Conservation (phyloP, 2,797 vertebrate genomes). For the Sandelia bainsii region DNA sequence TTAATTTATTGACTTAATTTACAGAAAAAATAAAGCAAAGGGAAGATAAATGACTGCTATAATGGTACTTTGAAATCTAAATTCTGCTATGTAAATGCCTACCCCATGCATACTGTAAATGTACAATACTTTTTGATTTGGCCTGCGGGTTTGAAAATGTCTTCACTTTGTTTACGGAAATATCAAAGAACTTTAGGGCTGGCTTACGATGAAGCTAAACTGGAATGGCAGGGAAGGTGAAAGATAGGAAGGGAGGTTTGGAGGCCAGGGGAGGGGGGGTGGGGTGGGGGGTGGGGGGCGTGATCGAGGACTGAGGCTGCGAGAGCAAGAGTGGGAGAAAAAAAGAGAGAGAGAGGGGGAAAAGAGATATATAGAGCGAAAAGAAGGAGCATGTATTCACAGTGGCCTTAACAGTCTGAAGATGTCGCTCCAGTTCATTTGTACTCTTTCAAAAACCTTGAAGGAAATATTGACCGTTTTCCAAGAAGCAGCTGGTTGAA, state of each 20-base stretch:
- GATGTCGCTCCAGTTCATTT: constrained; percentile 53
- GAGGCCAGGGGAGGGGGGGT: constrained; percentile 27
- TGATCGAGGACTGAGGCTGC: constrained; percentile 48
- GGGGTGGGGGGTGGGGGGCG: constrained; percentile 9
- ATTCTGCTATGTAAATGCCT: neutral
- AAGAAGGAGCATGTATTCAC: constrained; percentile 63
- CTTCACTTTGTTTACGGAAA: constrained; percentile 20
- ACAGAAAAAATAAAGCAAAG: neutral
- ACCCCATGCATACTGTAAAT: neutral
- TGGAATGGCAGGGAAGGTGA: constrained; percentile 31
- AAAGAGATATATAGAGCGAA: constrained; percentile 61
- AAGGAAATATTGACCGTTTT: constrained; percentile 9
- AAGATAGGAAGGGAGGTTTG: constrained; percentile 49
- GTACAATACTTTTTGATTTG: constrained; percentile 4
- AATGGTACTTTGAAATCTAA: neutral
- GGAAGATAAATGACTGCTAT: neutral
- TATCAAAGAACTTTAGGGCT: constrained; percentile 32
- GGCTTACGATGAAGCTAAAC: constrained; percentile 48
- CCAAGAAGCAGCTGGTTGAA: constrained; percentile 37
- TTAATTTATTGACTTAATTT: no score
- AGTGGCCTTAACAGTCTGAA: constrained; percentile 53
- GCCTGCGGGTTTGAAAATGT: constrained; percentile 1
- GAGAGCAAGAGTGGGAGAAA: constrained; percentile 45
- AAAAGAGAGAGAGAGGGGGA: constrained; percentile 31
- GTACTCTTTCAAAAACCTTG: constrained; percentile 19